Evolutionary conservation across 2,797 vertebrate genomes (phyloP), one percentile per base, ranked within the genome.

Genomic region (Halcyon badia): DNA sequence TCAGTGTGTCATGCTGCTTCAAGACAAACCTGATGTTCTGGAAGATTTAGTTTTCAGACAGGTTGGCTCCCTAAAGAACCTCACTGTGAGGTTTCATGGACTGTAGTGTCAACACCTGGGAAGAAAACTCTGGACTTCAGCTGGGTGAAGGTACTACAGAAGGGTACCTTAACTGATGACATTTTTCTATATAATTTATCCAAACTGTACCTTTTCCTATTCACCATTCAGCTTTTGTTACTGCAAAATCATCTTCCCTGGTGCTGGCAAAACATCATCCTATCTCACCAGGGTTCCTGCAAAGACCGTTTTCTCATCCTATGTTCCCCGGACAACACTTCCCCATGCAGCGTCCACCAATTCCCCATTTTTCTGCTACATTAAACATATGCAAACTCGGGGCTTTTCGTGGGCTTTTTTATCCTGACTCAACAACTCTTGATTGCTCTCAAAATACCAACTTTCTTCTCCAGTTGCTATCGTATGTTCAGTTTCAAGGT

Each of bases 241-340:
- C 26, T 77, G 42, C 51, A 87, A 77, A 91, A 62, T 93, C 46
- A 11, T 49, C 28, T 52, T 33, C 8, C 42, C 14, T 39, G 7
- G 8, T 46, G 48, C 51, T 58, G 28, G 42, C 39, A 22, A 65
- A 78, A 64, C 9, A 33, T 7, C 22, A 3, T 42, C 20, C 13
- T 42, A 2, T 66, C 31, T 42, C 19, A 18, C 21, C 44, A 79
- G 19, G 42, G 39, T 9, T 78, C 49, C 28, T 48, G 31, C 31
- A 66, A 80, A 62, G 46, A n/a, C 9, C 6, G 5, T 70, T 83
- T 85, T 70, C 66, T 85, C 41, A 56, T 21, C 31, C 6, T 14
- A 21, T 1, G 4, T 35, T 65, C 48, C 20, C 16, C 2, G 5
- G 30, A 46, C 13, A 70, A 2, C 2, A 2, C 4, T 62, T 87